Evolutionary conservation across 2,113 vertebrate species (phyloP).

Genomic region (Sminthopsis crassicaudata): DNA sequence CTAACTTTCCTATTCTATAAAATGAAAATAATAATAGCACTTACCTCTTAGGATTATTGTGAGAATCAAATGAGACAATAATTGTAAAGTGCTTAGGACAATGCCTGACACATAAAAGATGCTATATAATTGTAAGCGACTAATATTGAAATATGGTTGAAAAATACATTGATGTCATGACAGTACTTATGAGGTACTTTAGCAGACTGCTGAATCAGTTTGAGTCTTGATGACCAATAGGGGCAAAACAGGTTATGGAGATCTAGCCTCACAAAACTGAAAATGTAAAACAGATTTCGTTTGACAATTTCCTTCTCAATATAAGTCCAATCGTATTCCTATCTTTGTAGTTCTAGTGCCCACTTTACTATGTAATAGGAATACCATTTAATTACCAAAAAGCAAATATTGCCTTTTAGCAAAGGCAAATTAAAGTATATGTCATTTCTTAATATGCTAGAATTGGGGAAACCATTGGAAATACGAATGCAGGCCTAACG

Average conservation of each 20-base stretch:
- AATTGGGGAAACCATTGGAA: too few species aligned
- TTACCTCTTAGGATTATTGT: neutral
- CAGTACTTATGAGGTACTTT: neutral
- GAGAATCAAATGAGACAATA: neutral
- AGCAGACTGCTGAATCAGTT: too few species aligned
- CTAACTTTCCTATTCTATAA: neutral
- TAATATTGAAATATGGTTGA: neutral
- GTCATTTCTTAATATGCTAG: too few species aligned
- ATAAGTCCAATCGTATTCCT: too few species aligned
- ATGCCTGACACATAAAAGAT: neutral
- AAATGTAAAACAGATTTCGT: too few species aligned
- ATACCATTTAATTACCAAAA: too few species aligned
- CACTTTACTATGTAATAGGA: too few species aligned
- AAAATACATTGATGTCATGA: neutral
- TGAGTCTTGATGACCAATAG: neutral
- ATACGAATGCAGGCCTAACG: too few species aligned
- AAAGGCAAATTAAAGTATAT: too few species aligned
- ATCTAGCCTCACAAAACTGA: neutral
- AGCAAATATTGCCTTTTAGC: too few species aligned
- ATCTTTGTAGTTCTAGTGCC: too few species aligned
- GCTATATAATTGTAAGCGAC: neutral
- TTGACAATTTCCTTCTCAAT: too few species aligned
- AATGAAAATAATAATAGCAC: neutral
- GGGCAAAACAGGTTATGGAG: neutral
- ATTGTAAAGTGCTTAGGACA: neutral